Evolutionary conservation across 30 jellyfish, hydroid and myxozoan species (phyloP).

Genomic region (Mastigias papua): DNA sequence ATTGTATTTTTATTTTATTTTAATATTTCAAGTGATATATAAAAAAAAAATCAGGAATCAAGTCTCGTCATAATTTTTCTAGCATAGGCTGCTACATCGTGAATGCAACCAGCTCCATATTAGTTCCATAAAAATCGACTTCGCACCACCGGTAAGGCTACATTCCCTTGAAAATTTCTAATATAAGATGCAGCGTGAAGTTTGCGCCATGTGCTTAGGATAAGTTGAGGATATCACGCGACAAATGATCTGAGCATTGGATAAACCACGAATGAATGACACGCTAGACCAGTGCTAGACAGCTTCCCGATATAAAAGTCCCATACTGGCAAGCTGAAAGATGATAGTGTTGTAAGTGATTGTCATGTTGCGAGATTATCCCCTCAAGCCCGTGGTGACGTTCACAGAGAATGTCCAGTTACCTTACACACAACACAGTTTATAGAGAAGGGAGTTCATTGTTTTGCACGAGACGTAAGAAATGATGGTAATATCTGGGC

Average conservation of each 20-base stretch:
- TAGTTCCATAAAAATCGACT: too few relatives aligned
- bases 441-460: neutral
- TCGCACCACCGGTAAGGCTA: too few relatives aligned
- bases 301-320: neutral
- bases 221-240: neutral
- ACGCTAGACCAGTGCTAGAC: neutral
- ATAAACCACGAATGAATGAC: constrained; percentile 4
- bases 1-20: too few relatives aligned
- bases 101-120: too few relatives aligned
- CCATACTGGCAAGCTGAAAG: constrained; percentile 27
- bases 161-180: too few relatives aligned
- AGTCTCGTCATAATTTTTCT: too few relatives aligned
- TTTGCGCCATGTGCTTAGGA: neutral
- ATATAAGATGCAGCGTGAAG: neutral
- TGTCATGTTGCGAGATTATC: constrained; percentile 21
- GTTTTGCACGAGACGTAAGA: neutral
- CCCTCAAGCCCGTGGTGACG: neutral
- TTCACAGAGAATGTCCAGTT: neutral
- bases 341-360: neutral
- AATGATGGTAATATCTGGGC: neutral
- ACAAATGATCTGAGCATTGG: neutral
- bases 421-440: neutral
- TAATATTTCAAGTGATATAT: too few relatives aligned
- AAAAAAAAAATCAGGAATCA: too few relatives aligned
- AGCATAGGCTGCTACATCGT: too few relatives aligned